Base-by-base conservation (phyloP, 2,113 vertebrate species). In the Chinchilla lanigera region DNA sequence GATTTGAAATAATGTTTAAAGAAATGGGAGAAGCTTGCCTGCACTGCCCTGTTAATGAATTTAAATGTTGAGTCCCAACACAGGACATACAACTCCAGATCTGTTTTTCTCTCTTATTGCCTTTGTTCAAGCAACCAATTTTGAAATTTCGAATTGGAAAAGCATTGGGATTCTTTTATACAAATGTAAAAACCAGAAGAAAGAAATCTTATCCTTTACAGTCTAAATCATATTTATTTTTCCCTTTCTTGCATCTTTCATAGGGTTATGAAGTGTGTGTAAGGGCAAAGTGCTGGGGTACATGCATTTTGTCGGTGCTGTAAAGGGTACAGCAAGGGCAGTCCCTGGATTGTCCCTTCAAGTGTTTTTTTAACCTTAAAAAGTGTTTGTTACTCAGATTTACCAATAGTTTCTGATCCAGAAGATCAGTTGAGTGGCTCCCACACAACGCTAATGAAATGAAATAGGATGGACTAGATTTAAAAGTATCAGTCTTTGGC, bases 1-100 rank as follows among this genome's bases (percentile, higher is more conserved):
- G 97, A 97, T 93, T 61, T 86, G 71, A 96, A 97, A 95, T 97
- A 93, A 56, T 88, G 81, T 90, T 96, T 85, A 63, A 92, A 65
- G 92, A 92, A 92, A 85, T 94, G 58, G 82, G 88, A 77, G 77
- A 92, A 61, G 73, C 44, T 6, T 93, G 77, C 86, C 8, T 82
- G 73, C 19, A 52, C 65, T 96, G 86, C 38, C 60, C 61, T 67
- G 41, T 92, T 97, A 96, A 96, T 93, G 82, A 95, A 90, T 81
- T 94, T 97, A 92, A 97, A 90, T 89, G 93, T 89, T 0, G 3
- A 52, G 47, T 90, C 41, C 60, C 11, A 28, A 9, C 47, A 75
- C 24, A 56, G 89, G 56, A 1, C 54, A 38, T 33, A 7, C 7
- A 63, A 60, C 44, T 83, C 81, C 54, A 69, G 30, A 56, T 95